These are phyloP conservation scores for Isoperla grammatica DNA, from an alignment of 2,888 invertebrate genomes.

Conservation along the genomic window DNA sequence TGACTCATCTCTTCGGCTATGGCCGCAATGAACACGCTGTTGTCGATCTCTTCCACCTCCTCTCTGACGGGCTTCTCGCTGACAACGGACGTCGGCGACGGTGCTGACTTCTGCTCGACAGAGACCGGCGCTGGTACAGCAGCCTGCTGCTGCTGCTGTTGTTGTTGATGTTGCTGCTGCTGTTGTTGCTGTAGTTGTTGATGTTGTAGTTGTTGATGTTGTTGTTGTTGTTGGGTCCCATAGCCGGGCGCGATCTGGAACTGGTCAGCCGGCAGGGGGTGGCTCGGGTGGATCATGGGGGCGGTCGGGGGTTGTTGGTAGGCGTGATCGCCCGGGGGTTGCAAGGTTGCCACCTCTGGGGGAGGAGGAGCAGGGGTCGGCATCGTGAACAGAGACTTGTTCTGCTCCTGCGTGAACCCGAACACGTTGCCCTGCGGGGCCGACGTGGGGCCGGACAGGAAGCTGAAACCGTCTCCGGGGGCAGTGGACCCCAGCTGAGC, in stretches of 20 bases:
- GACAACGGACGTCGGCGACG: not conserved
- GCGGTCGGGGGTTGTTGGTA: too few species aligned
- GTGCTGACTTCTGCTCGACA: not conserved
- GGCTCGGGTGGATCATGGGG: slow-evolving; percentile 26
- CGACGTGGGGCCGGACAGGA: too few species aligned
- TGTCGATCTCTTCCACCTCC: not conserved
- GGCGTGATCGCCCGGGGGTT: too few species aligned
- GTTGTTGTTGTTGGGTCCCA: slow-evolving; percentile 20
- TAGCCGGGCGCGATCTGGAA: slow-evolving; percentile 23
- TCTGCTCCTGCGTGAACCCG: too few species aligned
- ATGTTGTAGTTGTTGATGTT: not conserved
- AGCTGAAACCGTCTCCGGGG: too few species aligned
- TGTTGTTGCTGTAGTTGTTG: slow-evolving; percentile 5
- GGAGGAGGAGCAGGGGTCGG: too few species aligned
- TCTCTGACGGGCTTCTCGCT: not conserved
- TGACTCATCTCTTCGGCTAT: slow-evolving; percentile 58
- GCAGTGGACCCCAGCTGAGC: too few species aligned
- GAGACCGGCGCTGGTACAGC: not conserved
- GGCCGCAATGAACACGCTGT: slow-evolving; percentile 51
- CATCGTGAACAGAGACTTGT: too few species aligned
- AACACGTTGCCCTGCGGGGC: too few species aligned
- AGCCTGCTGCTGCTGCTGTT: not conserved
- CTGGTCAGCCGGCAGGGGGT: too few species aligned
- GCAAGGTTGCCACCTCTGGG: too few species aligned
- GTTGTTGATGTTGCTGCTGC: slow-evolving; percentile 26